A percentile compares a stretch with the other conserved stretches of the same genome.
Evolutionary conservation across 1,140 invertebrate species (phyloP).

Genomic region (Zaprionus davidi): DNA sequence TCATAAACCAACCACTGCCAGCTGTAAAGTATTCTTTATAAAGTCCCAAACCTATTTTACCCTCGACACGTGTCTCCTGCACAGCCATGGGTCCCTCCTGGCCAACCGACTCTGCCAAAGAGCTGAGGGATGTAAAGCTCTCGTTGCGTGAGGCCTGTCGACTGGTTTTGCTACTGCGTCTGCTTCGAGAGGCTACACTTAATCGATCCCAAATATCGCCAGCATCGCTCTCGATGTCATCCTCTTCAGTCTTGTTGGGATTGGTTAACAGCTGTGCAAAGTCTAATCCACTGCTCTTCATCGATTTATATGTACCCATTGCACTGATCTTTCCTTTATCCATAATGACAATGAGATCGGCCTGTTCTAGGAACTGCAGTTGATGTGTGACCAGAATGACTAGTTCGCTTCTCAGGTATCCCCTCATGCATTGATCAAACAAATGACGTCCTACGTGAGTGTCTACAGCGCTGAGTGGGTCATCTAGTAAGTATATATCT

Average conservation of each 20-base stretch:
- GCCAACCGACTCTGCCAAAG: slow-evolving; percentile 53
- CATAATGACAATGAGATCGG: slow-evolving; percentile 89
- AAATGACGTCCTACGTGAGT: slow-evolving; percentile 89
- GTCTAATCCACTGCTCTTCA: slow-evolving; percentile 87
- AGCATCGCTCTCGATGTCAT: slow-evolving; percentile 33
- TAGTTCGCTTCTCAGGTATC: slow-evolving; percentile 84
- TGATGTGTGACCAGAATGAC: slow-evolving; percentile 93
- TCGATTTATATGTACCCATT: slow-evolving; percentile 87
- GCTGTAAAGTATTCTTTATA: slow-evolving; percentile 67
- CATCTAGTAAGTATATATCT: slow-evolving; percentile 93
- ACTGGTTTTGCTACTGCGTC: slow-evolving; percentile 53
- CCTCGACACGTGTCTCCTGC: slow-evolving; percentile 56
- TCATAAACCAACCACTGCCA: slow-evolving; percentile 59
- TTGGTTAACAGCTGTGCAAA: slow-evolving; percentile 86
- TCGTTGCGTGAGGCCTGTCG: slow-evolving; percentile 43
- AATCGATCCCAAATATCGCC: slow-evolving; percentile 57
- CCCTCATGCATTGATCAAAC: slow-evolving; percentile 88
- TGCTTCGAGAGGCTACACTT: slow-evolving; percentile 55
- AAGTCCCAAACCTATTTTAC: slow-evolving; percentile 59
- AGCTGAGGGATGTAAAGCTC: slow-evolving; percentile 64
- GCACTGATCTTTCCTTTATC: slow-evolving; percentile 87
- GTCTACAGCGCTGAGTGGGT: slow-evolving; percentile 93
- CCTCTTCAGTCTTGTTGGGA: slow-evolving; percentile 57
- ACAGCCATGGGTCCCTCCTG: slow-evolving; percentile 47
- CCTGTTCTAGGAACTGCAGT: slow-evolving; percentile 90